Percentiles rank a stretch among this genome's conserved stretches.
phyloP scores from a whole-genome alignment of 2,113 vertebrate species.

The Otis tarda region DNA sequence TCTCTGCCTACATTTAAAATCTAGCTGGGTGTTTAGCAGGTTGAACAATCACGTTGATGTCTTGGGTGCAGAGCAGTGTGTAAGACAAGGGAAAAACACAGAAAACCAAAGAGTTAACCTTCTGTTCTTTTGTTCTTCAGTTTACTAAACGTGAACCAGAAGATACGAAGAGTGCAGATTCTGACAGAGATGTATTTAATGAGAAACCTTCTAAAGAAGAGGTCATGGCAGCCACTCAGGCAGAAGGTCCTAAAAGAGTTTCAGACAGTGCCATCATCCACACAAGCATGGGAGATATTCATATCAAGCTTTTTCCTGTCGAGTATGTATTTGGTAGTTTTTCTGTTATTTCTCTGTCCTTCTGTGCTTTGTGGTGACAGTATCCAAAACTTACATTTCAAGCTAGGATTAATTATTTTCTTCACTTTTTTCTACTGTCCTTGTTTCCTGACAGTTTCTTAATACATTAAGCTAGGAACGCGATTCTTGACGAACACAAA shows the following conservation, averaged over 20 bases:
- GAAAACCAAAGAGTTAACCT: neutral
- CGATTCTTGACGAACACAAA: neutral
- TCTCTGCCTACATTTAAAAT: neutral
- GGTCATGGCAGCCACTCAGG: slow-evolving; percentile 99
- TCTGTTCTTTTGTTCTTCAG: slow-evolving; percentile 65
- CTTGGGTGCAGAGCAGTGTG: neutral
- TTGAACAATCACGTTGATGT: neutral
- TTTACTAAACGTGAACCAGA: slow-evolving; percentile 96
- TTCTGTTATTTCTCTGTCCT: neutral
- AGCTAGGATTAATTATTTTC: neutral
- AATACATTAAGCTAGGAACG: neutral
- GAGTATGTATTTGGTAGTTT: slow-evolving; percentile 82
- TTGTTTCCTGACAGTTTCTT: neutral
- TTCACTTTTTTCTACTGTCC: neutral
- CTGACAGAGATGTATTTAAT: slow-evolving; percentile 97
- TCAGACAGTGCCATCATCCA: slow-evolving; percentile 98
- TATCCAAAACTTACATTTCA: neutral
- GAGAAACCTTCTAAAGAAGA: slow-evolving; percentile 99
- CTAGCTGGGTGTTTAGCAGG: neutral
- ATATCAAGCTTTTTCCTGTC: slow-evolving; percentile 97
- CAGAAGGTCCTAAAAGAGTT: slow-evolving; percentile 95
- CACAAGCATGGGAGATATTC: slow-evolving; percentile 98
- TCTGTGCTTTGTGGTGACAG: neutral
- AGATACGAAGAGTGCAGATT: slow-evolving; percentile 96
- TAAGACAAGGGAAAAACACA: neutral